These are phyloP conservation scores for Scaptomyza parva DNA, from an alignment of 2,888 invertebrate genomes.

Conservation along the genomic window DNA sequence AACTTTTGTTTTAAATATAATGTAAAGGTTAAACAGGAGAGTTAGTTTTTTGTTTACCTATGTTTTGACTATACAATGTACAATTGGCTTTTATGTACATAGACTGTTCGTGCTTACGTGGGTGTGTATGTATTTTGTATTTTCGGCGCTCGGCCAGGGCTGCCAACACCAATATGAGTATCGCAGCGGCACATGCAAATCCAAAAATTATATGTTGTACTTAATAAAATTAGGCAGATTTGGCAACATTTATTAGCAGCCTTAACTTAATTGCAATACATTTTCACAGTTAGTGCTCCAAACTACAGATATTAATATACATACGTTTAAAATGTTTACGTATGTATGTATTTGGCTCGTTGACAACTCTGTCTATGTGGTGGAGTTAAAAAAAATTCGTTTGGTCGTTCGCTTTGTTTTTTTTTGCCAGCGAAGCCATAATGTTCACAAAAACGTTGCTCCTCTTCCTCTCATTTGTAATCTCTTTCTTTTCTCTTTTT, in stretches of 20 bases:
- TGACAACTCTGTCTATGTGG: constrained; percentile 72
- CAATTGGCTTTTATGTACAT: constrained; percentile 26
- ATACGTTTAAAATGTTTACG: constrained; percentile 8
- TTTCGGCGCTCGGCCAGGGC: constrained; percentile 68
- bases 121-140: constrained; percentile 56
- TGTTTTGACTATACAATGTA: background rate
- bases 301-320: constrained; percentile 42
- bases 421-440: constrained; percentile 72
- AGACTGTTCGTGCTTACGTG: constrained; percentile 12
- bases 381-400: constrained; percentile 75
- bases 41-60: background rate
- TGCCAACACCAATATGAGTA: constrained; percentile 55
- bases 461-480: constrained; percentile 39
- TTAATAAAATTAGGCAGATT: constrained; percentile 44
- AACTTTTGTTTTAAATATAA: background rate
- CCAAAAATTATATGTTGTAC: constrained; percentile 42
- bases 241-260: constrained; percentile 51
- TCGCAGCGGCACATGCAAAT: constrained; percentile 47
- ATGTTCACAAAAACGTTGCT: constrained; percentile 71
- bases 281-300: constrained; percentile 31
- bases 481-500: constrained; percentile 26
- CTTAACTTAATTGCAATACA: constrained; percentile 45
- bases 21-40: background rate
- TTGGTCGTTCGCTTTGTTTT: constrained; percentile 38
- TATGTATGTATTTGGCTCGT: constrained; percentile 15